A percentile compares a stretch with the other conserved stretches of the same genome.
Conservation (phyloP, 2,113 vertebrate genomes). For the Anolis sagrei region DNA sequence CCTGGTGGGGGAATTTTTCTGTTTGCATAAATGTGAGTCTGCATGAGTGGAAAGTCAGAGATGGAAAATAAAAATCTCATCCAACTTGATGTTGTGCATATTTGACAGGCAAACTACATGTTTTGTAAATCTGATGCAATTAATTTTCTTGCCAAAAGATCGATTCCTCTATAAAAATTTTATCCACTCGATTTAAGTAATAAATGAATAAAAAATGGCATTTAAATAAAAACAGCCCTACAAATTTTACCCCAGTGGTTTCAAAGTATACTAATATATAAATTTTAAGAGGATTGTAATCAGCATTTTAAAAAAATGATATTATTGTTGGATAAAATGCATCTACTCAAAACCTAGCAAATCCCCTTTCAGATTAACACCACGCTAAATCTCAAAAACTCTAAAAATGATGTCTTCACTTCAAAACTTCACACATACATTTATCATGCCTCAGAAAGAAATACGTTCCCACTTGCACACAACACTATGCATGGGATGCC, state of each 20-base stretch:
- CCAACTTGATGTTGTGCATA: neutral
- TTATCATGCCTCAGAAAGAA: too few species aligned
- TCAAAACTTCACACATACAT: neutral
- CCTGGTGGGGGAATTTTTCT: neutral
- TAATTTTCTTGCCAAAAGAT: accelerated
- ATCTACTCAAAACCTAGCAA: neutral
- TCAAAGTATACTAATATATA: neutral
- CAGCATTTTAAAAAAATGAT: neutral
- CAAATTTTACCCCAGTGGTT: neutral
- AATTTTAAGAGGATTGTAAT: neutral
- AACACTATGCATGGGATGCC: neutral
- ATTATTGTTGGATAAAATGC: neutral
- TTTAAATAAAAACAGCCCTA: accelerated
- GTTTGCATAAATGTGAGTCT: too few species aligned
- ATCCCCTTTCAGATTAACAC: neutral
- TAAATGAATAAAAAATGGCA: neutral
- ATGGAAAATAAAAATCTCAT: neutral
- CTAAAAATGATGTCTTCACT: neutral
- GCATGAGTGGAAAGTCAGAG: neutral
- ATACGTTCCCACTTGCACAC: neutral
- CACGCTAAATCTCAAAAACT: neutral
- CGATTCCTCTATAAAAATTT: neutral
- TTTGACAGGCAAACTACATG: neutral
- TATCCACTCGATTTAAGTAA: neutral
- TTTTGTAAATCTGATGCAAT: neutral